These are phyloP conservation scores for Seriola rivoliana DNA, from an alignment of 2,113 vertebrate genomes.

Conservation along the genomic window DNA sequence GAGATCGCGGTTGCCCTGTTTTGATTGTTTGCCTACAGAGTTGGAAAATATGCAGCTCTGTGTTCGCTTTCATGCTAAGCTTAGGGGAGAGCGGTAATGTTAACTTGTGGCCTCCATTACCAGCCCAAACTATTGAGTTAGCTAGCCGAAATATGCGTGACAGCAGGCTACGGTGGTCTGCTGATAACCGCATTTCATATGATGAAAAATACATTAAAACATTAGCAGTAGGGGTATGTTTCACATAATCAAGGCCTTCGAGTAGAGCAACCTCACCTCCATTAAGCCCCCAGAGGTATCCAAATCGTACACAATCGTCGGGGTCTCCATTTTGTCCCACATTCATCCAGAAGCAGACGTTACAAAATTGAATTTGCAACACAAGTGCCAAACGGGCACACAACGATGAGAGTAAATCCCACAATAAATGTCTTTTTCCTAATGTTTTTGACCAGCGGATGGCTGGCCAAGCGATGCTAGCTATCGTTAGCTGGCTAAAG, in stretches of 20 bases:
- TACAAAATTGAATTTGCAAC: conserved; percentile 11
- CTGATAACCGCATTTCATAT: background rate
- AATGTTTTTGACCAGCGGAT: conserved; percentile 13
- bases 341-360: conserved; percentile 88
- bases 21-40: background rate
- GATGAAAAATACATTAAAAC: fast-evolving
- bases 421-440: background rate
- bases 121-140: background rate
- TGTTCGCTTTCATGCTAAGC: background rate
- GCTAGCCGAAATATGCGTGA: background rate
- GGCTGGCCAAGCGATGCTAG: conserved; percentile 43
- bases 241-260: conserved; percentile 18
- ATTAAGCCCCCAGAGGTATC: conserved; percentile 97
- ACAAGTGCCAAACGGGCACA: background rate
- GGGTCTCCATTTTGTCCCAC: conserved; percentile 99
- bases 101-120: conserved; percentile 52
- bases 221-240: background rate
- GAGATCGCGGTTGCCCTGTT: too few species aligned
- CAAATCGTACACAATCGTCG: conserved; percentile 98
- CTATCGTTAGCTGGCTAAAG: conserved; percentile 65
- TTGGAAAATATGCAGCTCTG: background rate
- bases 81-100: conserved; percentile 9
- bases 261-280: conserved; percentile 88
- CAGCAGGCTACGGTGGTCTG: background rate
- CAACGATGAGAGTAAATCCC: conserved; percentile 8